Evolutionary conservation across 2,888 invertebrate species (phyloP).

Genomic region (Unio pictorum): DNA sequence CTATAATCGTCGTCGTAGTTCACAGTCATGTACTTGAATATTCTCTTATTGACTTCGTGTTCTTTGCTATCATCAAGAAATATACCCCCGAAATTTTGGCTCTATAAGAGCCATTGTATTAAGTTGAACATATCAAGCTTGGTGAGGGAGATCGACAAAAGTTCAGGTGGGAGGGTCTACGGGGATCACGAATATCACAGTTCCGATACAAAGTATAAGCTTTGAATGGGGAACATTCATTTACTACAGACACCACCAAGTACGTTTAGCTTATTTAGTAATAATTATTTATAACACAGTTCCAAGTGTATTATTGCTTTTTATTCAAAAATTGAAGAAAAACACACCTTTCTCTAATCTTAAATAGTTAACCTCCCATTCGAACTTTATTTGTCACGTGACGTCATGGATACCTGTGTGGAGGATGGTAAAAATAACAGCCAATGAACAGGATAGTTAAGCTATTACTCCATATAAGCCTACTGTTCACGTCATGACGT

Average conservation of each 20-base stretch:
- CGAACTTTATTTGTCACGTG: conserved; percentile 37
- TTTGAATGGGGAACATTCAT: too few species aligned
- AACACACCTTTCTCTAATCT: too few species aligned
- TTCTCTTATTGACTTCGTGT: neutral
- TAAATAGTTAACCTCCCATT: conserved; percentile 1
- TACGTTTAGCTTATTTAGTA: too few species aligned
- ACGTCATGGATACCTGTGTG: conserved; percentile 53
- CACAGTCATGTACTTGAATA: too few species aligned
- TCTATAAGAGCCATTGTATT: conserved; percentile 59
- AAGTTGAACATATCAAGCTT: conserved; percentile 52
- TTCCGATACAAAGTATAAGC: neutral
- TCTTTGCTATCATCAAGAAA: neutral
- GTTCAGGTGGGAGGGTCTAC: conserved; percentile 41
- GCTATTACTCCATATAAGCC: conserved; percentile 24
- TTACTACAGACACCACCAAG: too few species aligned
- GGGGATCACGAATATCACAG: conserved; percentile 16
- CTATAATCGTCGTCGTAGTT: too few species aligned
- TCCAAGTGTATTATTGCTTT: too few species aligned
- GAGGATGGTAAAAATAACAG: conserved; percentile 21
- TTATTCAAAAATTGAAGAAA: too few species aligned
- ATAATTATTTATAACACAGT: too few species aligned
- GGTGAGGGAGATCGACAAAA: conserved; percentile 59
- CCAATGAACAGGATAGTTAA: conserved; percentile 14
- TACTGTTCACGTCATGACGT: too few species aligned
- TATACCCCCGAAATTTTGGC: conserved; percentile 57